These are phyloP conservation scores for Rhinichthys klamathensis DNA, from an alignment of 2,113 vertebrate species.

Conservation along the genomic window DNA sequence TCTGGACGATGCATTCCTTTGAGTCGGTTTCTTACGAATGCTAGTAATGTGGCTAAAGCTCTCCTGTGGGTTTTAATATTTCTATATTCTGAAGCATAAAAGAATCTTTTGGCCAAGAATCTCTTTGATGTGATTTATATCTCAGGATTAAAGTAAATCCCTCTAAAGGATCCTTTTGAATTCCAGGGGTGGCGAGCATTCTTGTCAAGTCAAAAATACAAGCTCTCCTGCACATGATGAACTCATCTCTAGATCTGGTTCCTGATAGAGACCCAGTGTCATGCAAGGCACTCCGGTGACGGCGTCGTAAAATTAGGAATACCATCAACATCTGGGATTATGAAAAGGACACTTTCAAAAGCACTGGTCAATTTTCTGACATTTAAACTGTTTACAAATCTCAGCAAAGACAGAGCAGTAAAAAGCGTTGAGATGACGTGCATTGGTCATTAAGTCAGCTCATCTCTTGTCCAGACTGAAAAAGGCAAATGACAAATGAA, in stretches of 20 bases:
- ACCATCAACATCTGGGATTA: neutral
- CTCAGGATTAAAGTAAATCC: constrained; percentile 73
- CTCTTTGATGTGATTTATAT: constrained; percentile 72
- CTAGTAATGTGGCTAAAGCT: neutral
- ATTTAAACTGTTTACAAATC: neutral
- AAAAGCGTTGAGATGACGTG: no score
- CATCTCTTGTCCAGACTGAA: neutral
- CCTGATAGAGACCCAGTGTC: neutral
- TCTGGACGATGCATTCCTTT: neutral
- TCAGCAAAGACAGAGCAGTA: neutral
- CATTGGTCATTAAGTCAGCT: neutral
- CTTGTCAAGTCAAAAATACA: constrained; percentile 64
- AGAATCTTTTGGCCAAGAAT: constrained; percentile 57
- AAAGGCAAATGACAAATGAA: no score
- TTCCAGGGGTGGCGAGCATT: constrained; percentile 71
- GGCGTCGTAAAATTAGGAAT: neutral
- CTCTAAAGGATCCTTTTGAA: constrained; percentile 66
- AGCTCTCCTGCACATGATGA: constrained; percentile 67
- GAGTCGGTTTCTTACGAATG: neutral
- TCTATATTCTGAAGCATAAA: constrained; percentile 65
- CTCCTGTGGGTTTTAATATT: constrained; percentile 61
- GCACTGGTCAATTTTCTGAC: neutral
- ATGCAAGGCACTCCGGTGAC: neutral
- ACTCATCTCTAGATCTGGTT: constrained; percentile 58
- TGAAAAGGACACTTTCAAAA: neutral